Base-by-base conservation (phyloP, 2,888 invertebrate genomes). In the Quadriops clusia region DNA sequence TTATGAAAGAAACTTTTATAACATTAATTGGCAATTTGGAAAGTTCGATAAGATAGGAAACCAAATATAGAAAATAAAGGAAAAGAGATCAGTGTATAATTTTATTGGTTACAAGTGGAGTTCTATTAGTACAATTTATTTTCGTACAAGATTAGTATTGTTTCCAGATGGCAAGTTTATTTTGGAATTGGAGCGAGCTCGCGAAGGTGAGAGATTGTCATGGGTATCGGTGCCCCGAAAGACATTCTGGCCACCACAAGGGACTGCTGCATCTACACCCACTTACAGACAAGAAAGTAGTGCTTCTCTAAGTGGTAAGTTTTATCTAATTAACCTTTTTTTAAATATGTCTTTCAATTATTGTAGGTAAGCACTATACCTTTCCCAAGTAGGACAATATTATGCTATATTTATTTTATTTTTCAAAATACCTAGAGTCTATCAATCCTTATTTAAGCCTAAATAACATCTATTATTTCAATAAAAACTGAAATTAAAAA, bases 221-320 rank as follows among this genome's bases (percentile, higher is more conserved):
- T 89, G 89, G 89, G 82, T 87, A 51, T 85, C 86, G 40, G 86
- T 87, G 47, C 83, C 84, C 40, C 77, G 84, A 51, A 87, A 86
- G 65, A 81, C 83, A 35, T 85, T 82, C 63, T 85, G 86, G 76
- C 81, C 84, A 46, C 77, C 82, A 47, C 78, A 77, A 46, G 77
- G 70, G 47, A 74, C 75, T 43, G 73, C 77, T 39, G 63, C 69
- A 30, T 66, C 62, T 60, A 61, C 74, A 61, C 55, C 59, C 26
- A 55, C 61, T 17, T 69, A 67, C 47, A 60, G 76, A 49, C 77
- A 76, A 56, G 79, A 78, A 59, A 78, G 79, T 58, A 78, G 78
- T 49, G 76, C 80, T 52, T 81, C 84, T 45, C 76, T 86, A 58
- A 84, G 83, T 64, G 83, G 79, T 80, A 62, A 67, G 68, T 43